These are phyloP conservation scores for Xestia c-nigrum DNA, from an alignment of 2,888 invertebrate genomes.

Conservation along the genomic window DNA sequence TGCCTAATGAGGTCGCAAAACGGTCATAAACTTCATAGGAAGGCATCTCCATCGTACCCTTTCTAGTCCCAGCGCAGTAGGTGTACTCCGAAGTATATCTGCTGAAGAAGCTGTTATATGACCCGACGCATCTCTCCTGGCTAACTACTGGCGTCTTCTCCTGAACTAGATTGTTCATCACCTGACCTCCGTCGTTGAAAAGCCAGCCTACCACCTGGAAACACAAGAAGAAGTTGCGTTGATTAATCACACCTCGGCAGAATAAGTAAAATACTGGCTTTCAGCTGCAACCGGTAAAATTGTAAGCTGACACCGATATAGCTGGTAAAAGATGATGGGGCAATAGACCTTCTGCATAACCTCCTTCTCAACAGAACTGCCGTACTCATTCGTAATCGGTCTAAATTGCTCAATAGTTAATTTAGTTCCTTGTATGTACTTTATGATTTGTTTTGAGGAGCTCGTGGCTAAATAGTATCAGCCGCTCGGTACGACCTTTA, in stretches of 20 bases:
- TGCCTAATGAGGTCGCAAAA: background rate
- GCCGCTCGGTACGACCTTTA: too few relatives aligned
- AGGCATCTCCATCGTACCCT: conserved; percentile 8
- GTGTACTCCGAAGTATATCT: conserved; percentile 89
- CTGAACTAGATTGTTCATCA: conserved; percentile 90
- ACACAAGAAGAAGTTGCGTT: conserved; percentile 4
- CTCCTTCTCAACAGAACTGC: background rate
- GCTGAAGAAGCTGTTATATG: conserved; percentile 91
- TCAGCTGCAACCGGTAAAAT: background rate
- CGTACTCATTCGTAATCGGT: background rate
- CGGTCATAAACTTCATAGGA: background rate
- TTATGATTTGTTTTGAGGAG: too few relatives aligned
- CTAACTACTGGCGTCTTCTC: conserved; percentile 91
- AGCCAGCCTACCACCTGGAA: conserved; percentile 89
- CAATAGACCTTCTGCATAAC: background rate
- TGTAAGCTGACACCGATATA: background rate
- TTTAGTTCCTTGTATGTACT: background rate
- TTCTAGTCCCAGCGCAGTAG: conserved; percentile 85
- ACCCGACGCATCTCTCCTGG: conserved; percentile 90
- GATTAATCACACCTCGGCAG: background rate
- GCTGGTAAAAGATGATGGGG: background rate
- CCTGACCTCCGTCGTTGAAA: conserved; percentile 90
- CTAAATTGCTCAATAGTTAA: background rate
- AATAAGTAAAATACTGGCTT: background rate
- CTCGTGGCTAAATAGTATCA: too few relatives aligned